Percentiles rank a stretch among this genome's conserved stretches.
Evolutionary conservation across 2,113 vertebrate species (phyloP).

Genomic region (Pipra filicauda): DNA sequence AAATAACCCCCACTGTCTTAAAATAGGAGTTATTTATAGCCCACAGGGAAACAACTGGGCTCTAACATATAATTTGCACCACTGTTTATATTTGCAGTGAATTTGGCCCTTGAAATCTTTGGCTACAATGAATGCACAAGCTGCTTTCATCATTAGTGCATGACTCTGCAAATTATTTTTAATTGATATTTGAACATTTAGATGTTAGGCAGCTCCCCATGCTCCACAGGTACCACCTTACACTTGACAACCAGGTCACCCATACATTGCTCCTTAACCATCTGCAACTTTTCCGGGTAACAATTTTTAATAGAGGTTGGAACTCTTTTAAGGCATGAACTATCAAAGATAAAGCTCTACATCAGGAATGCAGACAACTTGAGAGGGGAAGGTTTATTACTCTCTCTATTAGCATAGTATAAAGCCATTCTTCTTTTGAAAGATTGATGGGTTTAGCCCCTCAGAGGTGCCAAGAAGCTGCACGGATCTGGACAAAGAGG

Average conservation of each 20-base stretch:
- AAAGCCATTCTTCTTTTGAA: neutral
- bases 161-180: neutral
- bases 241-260: neutral
- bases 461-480: neutral
- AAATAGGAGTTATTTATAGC: slow-evolving; percentile 53
- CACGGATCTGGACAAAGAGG: neutral
- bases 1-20: slow-evolving; percentile 27
- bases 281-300: neutral
- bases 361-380: neutral
- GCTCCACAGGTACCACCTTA: neutral
- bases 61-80: slow-evolving; percentile 26
- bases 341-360: rapidly evolving
- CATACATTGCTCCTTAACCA: neutral
- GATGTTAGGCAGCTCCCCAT: neutral
- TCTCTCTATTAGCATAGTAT: neutral
- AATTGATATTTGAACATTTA: neutral
- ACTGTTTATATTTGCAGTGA: neutral
- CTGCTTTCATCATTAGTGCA: neutral
- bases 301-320: neutral
- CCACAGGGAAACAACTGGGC: neutral
- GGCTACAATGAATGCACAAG: neutral
- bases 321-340: neutral
- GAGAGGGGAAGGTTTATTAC: neutral
- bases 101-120: slow-evolving; percentile 21
- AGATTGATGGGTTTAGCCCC: neutral